Base-by-base conservation (phyloP, 2,888 invertebrate species). In the Invenusta paracnida region DNA sequence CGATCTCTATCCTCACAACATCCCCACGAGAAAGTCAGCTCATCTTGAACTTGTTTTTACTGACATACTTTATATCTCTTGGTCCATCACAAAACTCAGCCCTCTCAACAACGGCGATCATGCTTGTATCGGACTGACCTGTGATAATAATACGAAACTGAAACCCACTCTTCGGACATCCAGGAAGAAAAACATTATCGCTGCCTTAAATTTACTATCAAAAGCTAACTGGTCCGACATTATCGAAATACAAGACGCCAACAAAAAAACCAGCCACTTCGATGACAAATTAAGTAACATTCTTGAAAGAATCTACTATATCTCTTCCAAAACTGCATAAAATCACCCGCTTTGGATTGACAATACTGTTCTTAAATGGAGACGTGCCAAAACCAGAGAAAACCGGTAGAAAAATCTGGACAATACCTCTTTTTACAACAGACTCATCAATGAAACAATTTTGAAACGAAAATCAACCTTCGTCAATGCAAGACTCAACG, bases 1-100 rank as follows among this genome's bases (percentile, higher is more conserved):
- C 48, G 48, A 48, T 48, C 11, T 11, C 48, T 48, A 17, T 48
- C 48, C 73, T 81, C 79, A 82, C 2, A 84, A 84, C 27, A 5
- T 84, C 27, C 67, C 84, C 67, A 84, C 67, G 13, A 84, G 67
- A 79, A 84, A 84, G 30, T 84, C 84, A 73, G 27, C 27, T 73
- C 25, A 73, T 73, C 73, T 73, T 73, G 25, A 73, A 5, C 73
- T 73, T 73, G 17, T 13, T 73, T 73, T 73, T 73, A 73, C 73
- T 73, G 25, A 73, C 23, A 73, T 73, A 23, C 73, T 73, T 73
- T 23, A 5, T 73, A 73, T 13, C 27, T 23, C 11, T 73, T 73
- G 73, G 73, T 73, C 73, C 73, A 73, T 23, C 17, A 23, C 73
- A 25, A 73, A 73, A 73, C 73, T 73, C 5, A 73, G 73, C 73